Conservation (phyloP, 2,888 invertebrate species). For the Hypselothyrea guttata region DNA sequence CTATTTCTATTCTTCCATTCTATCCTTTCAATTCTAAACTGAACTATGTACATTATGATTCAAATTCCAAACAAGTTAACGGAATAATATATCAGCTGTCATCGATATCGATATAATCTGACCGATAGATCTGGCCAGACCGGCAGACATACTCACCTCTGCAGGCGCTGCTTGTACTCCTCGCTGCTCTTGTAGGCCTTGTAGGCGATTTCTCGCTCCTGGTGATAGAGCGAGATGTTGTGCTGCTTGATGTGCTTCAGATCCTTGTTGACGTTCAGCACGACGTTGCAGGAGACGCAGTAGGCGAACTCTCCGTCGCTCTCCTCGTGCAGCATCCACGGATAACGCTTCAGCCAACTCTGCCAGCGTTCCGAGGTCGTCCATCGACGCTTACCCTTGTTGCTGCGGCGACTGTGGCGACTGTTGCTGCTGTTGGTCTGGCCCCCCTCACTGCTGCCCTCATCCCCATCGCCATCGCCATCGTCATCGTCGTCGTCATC, state of each 20-base stretch:
- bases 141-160: too few relatives aligned
- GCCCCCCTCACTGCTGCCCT: slow-evolving; percentile 48
- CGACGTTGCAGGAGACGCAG: slow-evolving; percentile 73
- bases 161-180: slow-evolving; percentile 24
- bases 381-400: slow-evolving; percentile 14
- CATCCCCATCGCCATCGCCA: slow-evolving; percentile 39
- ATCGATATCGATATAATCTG: too few relatives aligned
- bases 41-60: too few relatives aligned
- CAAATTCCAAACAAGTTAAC: too few relatives aligned
- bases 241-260: slow-evolving; percentile 57
- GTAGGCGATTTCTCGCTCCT: slow-evolving; percentile 73
- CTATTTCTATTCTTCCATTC: too few relatives aligned
- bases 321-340: slow-evolving; percentile 73
- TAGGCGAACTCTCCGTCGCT: slow-evolving; percentile 61
- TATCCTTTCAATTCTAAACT: too few relatives aligned
- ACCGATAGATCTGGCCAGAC: too few relatives aligned
- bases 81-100: too few relatives aligned
- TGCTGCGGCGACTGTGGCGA: slow-evolving; percentile 44
- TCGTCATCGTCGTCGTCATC: slow-evolving; percentile 48
- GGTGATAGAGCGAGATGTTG: slow-evolving; percentile 65
- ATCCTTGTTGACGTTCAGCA: slow-evolving; percentile 48
- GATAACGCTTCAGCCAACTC: slow-evolving; percentile 68
- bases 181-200: slow-evolving; percentile 61
- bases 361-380: slow-evolving; percentile 39
- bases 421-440: slow-evolving; percentile 8